These are phyloP conservation scores for Tridacna gigas DNA, from an alignment of 2,888 invertebrate species.

Conservation along the genomic window DNA sequence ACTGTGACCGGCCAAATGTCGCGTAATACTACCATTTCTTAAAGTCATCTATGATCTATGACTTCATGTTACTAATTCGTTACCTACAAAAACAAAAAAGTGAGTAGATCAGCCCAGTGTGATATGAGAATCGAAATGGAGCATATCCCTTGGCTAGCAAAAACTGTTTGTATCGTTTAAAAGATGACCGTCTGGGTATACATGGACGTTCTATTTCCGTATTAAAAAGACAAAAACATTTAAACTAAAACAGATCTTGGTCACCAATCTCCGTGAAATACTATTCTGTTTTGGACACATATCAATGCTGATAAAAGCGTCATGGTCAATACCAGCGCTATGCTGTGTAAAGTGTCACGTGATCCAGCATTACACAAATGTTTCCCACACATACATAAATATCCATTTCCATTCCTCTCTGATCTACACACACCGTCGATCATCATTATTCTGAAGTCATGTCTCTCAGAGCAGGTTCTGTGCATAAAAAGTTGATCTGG, in stretches of 20 bases:
- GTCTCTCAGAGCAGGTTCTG: constrained; percentile 76
- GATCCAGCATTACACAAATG: constrained; percentile 75
- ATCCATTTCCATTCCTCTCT: constrained; percentile 81
- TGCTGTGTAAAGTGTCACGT: not conserved
- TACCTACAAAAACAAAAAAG: no score
- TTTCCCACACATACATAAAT: constrained; percentile 82
- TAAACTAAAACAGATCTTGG: not conserved
- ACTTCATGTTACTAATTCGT: no score
- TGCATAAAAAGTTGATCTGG: constrained; percentile 77
- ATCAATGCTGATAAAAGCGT: not conserved
- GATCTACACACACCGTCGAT: constrained; percentile 81
- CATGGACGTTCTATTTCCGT: no score
- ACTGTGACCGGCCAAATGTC: no score
- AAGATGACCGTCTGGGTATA: no score
- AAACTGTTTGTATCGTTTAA: no score
- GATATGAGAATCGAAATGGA: no score
- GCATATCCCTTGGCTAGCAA: no score
- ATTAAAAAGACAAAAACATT: not conserved
- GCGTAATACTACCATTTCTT: no score
- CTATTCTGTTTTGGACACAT: not conserved
- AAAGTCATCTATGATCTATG: no score
- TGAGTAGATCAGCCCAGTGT: no score
- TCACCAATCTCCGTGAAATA: not conserved
- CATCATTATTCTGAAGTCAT: constrained; percentile 77
- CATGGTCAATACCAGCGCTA: not conserved